Conservation (phyloP, 2,888 invertebrate genomes). For the Cyclophora punctaria region DNA sequence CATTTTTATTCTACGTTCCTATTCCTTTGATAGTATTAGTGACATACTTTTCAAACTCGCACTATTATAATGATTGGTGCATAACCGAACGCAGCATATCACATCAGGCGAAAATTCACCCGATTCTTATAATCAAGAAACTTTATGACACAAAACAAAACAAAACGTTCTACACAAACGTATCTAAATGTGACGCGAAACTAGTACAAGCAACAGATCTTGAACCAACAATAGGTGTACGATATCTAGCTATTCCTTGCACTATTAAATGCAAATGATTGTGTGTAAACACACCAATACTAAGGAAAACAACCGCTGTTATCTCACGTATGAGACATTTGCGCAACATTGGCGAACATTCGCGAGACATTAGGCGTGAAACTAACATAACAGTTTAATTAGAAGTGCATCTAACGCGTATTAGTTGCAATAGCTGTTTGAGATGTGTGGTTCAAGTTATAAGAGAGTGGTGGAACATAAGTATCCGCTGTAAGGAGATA, state of each 20-base stretch:
- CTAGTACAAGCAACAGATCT: too few relatives aligned
- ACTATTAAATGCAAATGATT: constrained; percentile 7
- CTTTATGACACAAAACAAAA: too few relatives aligned
- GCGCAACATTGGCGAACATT: constrained; percentile 41
- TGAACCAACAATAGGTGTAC: constrained; percentile 6
- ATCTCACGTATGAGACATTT: constrained; percentile 13
- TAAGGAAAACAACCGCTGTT: background rate
- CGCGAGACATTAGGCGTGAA: constrained; percentile 36
- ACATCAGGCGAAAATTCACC: too few relatives aligned
- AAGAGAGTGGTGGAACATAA: background rate
- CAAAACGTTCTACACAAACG: too few relatives aligned
- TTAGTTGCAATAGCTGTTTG: constrained; percentile 42
- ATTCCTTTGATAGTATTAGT: too few relatives aligned
- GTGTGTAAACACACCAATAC: constrained; percentile 1
- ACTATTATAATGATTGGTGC: too few relatives aligned
- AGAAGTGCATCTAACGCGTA: constrained; percentile 48
- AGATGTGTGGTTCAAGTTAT: constrained; percentile 18
- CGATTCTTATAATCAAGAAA: too few relatives aligned
- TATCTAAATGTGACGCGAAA: too few relatives aligned
- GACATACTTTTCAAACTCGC: too few relatives aligned
- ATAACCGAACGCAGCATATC: too few relatives aligned
- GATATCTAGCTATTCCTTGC: background rate
- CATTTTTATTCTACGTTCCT: too few relatives aligned
- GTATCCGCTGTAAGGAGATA: too few relatives aligned
- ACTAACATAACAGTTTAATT: constrained; percentile 70